Evolutionary conservation across 2,888 invertebrate species (phyloP).

Genomic region (Polydrusus tereticollis): DNA sequence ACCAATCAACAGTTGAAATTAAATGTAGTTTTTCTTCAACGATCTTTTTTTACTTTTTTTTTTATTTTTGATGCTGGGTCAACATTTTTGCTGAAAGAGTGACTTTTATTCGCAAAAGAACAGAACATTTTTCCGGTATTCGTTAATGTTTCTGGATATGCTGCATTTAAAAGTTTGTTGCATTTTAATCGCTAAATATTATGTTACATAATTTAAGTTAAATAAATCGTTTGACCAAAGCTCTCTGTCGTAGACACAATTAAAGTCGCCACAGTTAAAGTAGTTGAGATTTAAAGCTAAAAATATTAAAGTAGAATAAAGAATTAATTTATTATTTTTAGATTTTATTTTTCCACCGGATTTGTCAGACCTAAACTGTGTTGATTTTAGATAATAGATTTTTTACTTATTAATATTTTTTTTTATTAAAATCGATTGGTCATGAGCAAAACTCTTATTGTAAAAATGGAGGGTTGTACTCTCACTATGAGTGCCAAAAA

Average conservation of each 20-base stretch:
- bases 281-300: neutral
- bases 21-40: too few species aligned
- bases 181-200: slow-evolving; percentile 1
- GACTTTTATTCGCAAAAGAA: too few species aligned
- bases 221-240: slow-evolving; percentile 9
- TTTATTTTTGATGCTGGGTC: too few species aligned
- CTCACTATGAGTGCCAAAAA: slow-evolving; percentile 62
- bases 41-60: too few species aligned
- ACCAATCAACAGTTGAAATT: too few species aligned
- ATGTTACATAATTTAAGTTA: neutral
- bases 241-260: slow-evolving; percentile 15
- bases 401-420: slow-evolving; percentile 24
- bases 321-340: neutral
- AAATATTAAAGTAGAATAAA: neutral
- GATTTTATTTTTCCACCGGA: neutral
- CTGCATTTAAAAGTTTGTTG: slow-evolving; percentile 1
- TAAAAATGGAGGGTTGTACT: slow-evolving; percentile 54
- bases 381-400: slow-evolving; percentile 14
- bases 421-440: slow-evolving; percentile 54
- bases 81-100: too few species aligned
- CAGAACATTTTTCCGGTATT: too few species aligned
- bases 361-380: neutral
- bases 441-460: slow-evolving; percentile 43
- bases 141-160: neutral
- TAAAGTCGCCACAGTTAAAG: slow-evolving; percentile 13